phyloP scores from a whole-genome alignment of 2,888 invertebrate genomes.

The Archips crataeganus region DNA sequence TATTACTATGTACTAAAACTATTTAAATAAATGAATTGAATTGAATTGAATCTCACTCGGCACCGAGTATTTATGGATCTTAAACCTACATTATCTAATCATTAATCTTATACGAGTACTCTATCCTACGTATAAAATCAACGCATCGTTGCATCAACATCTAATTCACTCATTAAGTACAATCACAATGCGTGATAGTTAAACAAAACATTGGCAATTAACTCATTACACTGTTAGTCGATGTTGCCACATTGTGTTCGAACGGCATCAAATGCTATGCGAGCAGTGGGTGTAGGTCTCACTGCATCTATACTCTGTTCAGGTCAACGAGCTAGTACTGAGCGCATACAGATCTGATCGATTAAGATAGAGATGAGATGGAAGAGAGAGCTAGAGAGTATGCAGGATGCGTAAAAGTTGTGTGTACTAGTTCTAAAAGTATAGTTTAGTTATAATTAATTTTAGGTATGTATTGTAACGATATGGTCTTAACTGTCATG shows the following conservation, averaged over 20 bases:
- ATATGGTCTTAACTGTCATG: too few relatives aligned
- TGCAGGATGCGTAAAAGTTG: too few relatives aligned
- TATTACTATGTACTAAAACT: too few relatives aligned
- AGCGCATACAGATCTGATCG: too few relatives aligned
- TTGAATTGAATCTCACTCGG: too few relatives aligned
- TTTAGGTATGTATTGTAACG: too few relatives aligned
- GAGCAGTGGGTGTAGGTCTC: neutral
- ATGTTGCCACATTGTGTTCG: constrained; percentile 30
- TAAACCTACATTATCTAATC: neutral
- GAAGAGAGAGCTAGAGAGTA: too few relatives aligned
- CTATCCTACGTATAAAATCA: neutral
- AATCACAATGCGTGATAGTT: constrained; percentile 13
- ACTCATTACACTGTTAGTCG: constrained; percentile 18
- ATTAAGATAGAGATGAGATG: too few relatives aligned
- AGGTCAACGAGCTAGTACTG: too few relatives aligned
- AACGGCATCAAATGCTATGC: constrained; percentile 7
- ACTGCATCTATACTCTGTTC: neutral
- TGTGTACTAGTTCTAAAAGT: too few relatives aligned
- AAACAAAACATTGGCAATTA: constrained; percentile 23
- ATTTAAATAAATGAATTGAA: too few relatives aligned
- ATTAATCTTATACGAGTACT: neutral
- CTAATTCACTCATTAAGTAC: neutral
- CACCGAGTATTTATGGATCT: neutral
- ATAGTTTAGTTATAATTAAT: too few relatives aligned
- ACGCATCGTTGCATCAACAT: neutral